Percentiles rank a stretch among this genome's conserved stretches.
Evolutionary conservation across 2,888 invertebrate genomes (phyloP).

Genomic region (Masnerella sp.): DNA sequence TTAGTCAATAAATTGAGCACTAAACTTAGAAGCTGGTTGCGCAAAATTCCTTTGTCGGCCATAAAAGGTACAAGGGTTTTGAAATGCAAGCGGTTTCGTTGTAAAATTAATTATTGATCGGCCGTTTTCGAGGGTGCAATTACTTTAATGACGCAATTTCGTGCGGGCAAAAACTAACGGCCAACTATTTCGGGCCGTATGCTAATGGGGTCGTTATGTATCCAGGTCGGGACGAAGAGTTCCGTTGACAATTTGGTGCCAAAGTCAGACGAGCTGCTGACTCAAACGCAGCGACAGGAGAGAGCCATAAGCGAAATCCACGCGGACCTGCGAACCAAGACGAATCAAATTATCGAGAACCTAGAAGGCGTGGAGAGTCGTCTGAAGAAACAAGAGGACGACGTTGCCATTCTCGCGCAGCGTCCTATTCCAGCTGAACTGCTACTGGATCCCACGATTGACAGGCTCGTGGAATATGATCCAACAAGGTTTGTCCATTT

Average conservation of each 20-base stretch:
- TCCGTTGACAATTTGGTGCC: conserved; percentile 91
- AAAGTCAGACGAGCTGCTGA: conserved; percentile 90
- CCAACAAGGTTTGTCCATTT: conserved; percentile 81
- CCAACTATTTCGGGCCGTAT: conserved; percentile 3
- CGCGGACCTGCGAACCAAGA: conserved; percentile 87
- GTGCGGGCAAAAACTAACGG: no score
- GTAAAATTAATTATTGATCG: no score
- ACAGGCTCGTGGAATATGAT: conserved; percentile 88
- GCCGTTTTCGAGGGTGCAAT: no score
- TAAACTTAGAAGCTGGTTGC: no score
- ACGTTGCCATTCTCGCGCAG: conserved; percentile 87
- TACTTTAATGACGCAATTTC: no score
- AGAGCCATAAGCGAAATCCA: conserved; percentile 92
- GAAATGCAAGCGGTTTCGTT: no score
- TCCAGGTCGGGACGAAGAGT: conserved; percentile 87
- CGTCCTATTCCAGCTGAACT: conserved; percentile 87
- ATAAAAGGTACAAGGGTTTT: no score
- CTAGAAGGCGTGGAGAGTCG: conserved; percentile 91
- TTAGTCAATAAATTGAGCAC: no score
- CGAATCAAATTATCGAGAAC: conserved; percentile 92
- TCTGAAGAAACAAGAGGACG: conserved; percentile 90
- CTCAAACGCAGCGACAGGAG: conserved; percentile 91
- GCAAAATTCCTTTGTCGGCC: no score
- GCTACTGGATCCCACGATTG: conserved; percentile 87
- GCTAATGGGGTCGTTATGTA: conserved; percentile 22